Conservation (phyloP, 2,888 invertebrate species). For the Lepidocyrtoides sp. region DNA sequence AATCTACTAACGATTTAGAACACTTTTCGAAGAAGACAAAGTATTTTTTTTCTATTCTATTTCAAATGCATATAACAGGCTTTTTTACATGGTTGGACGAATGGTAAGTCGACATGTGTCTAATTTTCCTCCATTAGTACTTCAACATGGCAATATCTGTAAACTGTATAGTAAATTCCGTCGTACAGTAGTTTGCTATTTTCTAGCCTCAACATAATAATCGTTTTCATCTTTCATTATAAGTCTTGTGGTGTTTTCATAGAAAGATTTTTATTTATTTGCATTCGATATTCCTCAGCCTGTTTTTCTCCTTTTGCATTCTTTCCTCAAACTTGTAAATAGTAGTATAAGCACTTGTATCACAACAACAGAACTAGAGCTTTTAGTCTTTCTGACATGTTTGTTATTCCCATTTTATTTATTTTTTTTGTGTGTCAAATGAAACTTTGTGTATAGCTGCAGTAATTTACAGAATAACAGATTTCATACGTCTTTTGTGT, state of each 20-base stretch:
- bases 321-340: no score
- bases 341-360: no score
- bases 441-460: neutral
- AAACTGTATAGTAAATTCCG: no score
- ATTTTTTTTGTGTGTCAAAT: neutral
- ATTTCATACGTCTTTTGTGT: no score
- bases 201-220: no score
- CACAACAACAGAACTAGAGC: no score
- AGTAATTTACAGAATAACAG: no score
- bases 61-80: neutral
- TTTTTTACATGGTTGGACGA: neutral
- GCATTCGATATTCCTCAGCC: constrained; percentile 3
- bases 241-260: constrained; percentile 23
- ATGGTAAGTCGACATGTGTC: neutral
- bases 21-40: neutral
- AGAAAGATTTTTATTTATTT: constrained; percentile 31
- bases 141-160: neutral
- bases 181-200: no score
- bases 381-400: no score
- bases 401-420: neutral
- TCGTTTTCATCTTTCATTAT: neutral
- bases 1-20: constrained; percentile 31
- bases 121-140: neutral
- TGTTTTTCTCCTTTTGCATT: no score
- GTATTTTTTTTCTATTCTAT: neutral